These are phyloP conservation scores for Condylostylus longicornis DNA, from an alignment of 1,140 invertebrate species.

Conservation along the genomic window DNA sequence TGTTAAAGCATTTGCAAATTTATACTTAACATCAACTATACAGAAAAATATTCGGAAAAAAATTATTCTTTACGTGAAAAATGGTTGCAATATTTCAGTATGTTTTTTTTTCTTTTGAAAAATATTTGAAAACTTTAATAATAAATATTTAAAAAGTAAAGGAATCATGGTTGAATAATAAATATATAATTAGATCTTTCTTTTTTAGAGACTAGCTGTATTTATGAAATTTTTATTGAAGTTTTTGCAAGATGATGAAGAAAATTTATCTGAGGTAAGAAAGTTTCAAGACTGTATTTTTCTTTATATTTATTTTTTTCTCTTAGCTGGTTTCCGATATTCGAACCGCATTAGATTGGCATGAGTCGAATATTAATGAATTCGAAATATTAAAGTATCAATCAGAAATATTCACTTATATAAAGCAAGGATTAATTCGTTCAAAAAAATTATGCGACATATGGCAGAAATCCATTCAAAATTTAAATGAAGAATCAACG, in stretches of 20 bases:
- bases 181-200: background rate
- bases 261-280: constrained; percentile 17
- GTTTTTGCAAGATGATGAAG: constrained; percentile 20
- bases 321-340: constrained; percentile 18
- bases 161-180: too few relatives aligned
- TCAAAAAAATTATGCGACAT: constrained; percentile 23
- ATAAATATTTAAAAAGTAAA: too few relatives aligned
- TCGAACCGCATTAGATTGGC: constrained; percentile 20
- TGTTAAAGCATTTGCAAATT: constrained; percentile 20
- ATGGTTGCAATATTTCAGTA: constrained; percentile 7
- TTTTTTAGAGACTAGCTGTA: constrained; percentile 15
- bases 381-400: constrained; percentile 14
- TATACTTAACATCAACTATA: constrained; percentile 15
- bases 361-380: background rate
- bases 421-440: constrained; percentile 19
- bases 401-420: constrained; percentile 18
- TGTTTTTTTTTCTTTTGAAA: too few relatives aligned
- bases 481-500: constrained; percentile 10
- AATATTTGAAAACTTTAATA: too few relatives aligned
- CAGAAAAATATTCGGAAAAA: constrained; percentile 16
- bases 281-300: background rate
- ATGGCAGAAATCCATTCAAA: constrained; percentile 19
- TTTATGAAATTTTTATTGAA: constrained; percentile 22
- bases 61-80: constrained; percentile 21
- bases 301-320: background rate